Conservation (phyloP, 2,113 vertebrate species). For the Azemiops feae region DNA sequence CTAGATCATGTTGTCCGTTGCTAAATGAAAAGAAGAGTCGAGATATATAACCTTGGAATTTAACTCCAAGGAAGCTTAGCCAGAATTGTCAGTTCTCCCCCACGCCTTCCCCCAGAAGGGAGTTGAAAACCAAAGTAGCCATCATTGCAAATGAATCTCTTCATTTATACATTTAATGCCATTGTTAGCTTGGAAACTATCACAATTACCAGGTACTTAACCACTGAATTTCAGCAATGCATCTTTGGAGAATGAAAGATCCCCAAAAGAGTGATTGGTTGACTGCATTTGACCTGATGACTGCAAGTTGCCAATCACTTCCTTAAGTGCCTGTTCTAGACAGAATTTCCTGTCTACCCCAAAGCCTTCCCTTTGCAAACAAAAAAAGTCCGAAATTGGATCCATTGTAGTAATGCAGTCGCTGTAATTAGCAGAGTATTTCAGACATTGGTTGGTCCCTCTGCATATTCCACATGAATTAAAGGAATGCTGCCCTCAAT, state of each 20-base stretch:
- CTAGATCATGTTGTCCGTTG: background rate
- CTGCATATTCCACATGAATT: background rate
- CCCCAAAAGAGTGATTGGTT: background rate
- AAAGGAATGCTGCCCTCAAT: background rate
- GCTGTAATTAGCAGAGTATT: background rate
- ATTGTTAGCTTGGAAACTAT: background rate
- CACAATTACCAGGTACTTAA: background rate
- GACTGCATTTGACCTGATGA: background rate
- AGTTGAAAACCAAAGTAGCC: background rate
- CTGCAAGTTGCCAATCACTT: background rate
- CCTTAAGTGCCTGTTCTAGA: background rate
- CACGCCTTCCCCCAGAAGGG: background rate
- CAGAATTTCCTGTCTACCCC: background rate
- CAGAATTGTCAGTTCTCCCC: background rate
- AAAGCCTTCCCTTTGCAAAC: background rate
- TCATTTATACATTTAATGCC: background rate
- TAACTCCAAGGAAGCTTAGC: background rate
- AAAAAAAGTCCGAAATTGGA: background rate
- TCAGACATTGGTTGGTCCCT: background rate
- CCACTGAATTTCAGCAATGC: background rate
- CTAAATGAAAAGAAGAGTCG: background rate
- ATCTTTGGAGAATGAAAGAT: background rate
- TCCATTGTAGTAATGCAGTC: background rate
- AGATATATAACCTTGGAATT: background rate
- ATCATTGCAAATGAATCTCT: background rate